Conservation (phyloP, 2,113 vertebrate genomes). For the Pitta sordida region DNA sequence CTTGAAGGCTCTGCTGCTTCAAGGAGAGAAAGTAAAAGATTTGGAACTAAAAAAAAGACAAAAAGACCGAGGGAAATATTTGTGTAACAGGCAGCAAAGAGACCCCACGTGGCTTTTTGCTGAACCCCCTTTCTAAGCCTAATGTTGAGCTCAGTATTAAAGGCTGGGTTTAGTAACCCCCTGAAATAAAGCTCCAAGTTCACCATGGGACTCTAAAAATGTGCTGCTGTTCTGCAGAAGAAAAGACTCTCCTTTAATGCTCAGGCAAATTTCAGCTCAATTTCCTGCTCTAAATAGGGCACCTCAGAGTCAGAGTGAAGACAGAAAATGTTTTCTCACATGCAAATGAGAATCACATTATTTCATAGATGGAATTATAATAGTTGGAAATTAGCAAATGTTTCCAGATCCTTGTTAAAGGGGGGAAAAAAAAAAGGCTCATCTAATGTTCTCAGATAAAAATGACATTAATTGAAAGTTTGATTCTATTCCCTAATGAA, state of each 20-base stretch:
- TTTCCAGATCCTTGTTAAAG: conserved; percentile 18
- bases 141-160: neutral
- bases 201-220: neutral
- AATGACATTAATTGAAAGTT: conserved; percentile 58
- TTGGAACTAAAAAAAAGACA: no score
- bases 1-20: neutral
- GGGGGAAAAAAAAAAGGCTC: neutral
- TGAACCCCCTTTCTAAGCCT: neutral
- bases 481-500: conserved; percentile 45
- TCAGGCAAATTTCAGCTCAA: neutral
- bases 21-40: neutral
- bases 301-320: conserved; percentile 33
- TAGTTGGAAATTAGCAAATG: conserved; percentile 43
- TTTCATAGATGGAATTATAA: conserved; percentile 22
- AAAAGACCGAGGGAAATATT: neutral
- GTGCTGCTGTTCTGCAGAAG: neutral
- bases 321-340: conserved; percentile 41
- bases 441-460: conserved; percentile 13
- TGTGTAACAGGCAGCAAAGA: neutral
- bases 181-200: neutral
- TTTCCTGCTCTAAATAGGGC: conserved; percentile 40
- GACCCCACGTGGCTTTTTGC: neutral
- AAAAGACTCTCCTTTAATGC: conserved; percentile 14
- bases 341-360: conserved; percentile 28
- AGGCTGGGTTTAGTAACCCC: neutral